Evolutionary conservation across 2,113 vertebrate genomes (phyloP), one percentile per base, ranked within the genome.

Genomic region (Pao palembangensis): DNA sequence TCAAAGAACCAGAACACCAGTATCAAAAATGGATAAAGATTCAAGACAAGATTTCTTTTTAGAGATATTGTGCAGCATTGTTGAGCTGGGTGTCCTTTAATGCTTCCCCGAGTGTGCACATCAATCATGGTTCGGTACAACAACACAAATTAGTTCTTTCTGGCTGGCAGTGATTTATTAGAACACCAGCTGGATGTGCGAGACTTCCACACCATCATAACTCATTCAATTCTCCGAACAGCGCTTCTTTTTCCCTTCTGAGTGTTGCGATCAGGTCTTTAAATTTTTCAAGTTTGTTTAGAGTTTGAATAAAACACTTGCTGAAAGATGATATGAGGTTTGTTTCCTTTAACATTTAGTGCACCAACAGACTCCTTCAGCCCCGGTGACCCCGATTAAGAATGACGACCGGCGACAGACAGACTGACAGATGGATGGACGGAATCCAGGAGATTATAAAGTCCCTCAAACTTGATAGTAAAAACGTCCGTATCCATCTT

Each of bases 101-200:
- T 73, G 78, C 73, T 68, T 79, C 62, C 67, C 54, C 51, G 67
- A 76, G 75, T 51, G 21, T 23, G 65, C 81, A 87, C 78, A 90
- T 88, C 83, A 84, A 85, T 87, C 88, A 89, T 74, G 72, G 73
- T 80, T 73, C 75, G 70, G 75, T 79, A 73, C 81, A 89, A 83
- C 83, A 78, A 85, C 81, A 85, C 85, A 88, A 85, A 89, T 86
- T 73, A 87, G 81, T 81, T 87, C 54, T 84, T 78, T 85, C 80
- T 82, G 73, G 73, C 80, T 84, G 80, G 75, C 81, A 82, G 78
- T 82, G 84, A 87, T 88, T 89, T 87, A 87, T 88, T 80, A 79
- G 72, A 82, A 78, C 64, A 55, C 67, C 63, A 76, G 73, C 82
- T 80, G 76, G 81, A 89, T 85, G 78, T 83, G 82, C 75, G 79